Evolutionary conservation across 2,888 invertebrate species (phyloP).

Genomic region (Willowsia nigromaculata): DNA sequence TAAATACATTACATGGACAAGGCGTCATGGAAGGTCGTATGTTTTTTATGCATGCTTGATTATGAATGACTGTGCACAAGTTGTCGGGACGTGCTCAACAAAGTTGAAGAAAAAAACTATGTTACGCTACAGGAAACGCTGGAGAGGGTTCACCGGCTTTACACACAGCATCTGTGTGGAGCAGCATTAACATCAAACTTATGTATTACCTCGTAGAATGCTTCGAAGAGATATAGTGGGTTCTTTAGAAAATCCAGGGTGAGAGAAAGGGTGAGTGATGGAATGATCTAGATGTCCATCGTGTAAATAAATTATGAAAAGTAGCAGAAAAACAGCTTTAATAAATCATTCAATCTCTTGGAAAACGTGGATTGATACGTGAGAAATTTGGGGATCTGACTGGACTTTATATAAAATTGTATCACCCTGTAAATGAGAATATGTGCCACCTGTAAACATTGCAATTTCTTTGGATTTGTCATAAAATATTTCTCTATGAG

Average conservation of each 20-base stretch:
- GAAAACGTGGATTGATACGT: neutral
- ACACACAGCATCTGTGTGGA: neutral
- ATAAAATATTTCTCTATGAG: neutral
- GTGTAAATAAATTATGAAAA: constrained; percentile 28
- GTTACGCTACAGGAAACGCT: neutral
- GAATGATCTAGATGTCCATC: constrained; percentile 42
- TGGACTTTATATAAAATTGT: neutral
- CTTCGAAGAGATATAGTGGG: neutral
- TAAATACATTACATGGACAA: neutral
- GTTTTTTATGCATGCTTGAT: constrained; percentile 50
- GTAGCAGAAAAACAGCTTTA: constrained; percentile 8
- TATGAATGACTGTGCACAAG: constrained; percentile 40
- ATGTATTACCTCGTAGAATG: neutral
- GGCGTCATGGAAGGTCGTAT: constrained; percentile 34
- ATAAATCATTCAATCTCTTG: constrained; percentile 33
- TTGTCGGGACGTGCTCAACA: constrained; percentile 31
- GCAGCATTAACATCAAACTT: neutral
- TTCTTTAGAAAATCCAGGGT: neutral
- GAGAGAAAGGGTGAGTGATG: neutral
- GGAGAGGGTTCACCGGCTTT: neutral
- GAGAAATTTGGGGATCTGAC: neutral
- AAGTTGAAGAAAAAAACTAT: constrained; percentile 16
- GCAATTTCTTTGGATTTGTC: neutral
- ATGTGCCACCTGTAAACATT: constrained; percentile 27
- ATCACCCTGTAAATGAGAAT: neutral